Base-by-base conservation (phyloP, 1,140 invertebrate species). In the Nasonia vitripennis region DNA sequence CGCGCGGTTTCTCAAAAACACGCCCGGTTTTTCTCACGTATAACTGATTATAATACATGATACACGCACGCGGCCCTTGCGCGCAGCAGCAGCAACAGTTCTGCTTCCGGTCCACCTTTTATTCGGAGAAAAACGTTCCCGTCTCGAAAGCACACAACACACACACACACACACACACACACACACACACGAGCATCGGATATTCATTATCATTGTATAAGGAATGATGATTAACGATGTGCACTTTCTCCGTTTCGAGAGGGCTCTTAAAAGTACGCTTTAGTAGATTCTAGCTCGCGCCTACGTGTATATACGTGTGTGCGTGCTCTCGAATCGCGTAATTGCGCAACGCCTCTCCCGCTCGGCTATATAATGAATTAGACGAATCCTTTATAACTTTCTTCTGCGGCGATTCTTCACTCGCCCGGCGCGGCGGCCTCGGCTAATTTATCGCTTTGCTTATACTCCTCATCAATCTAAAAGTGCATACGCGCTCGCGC, bases 131-230 rank as follows among this genome's bases (percentile, higher is more conserved):
- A 75, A n/a, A 75, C 12, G 14, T 20, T 20, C 55, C 17, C 20
- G 17, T 1, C 5, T 20, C 20, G 55, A n/a, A 55, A 17, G 51
- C 17, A 55, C 27, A 27, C 27, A 27, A 27, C 27, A 27, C 27
- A 27, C 27, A 27, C 27, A 27, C 27, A 27, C 23, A 27, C 27
- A 27, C 48, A 51, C 48, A 14, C 9, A 14, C 48, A 14, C 48
- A 51, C 2, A 51, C 48, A 51, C 48, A 34, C 31, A 31, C 20
- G 70, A 73, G 34, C 71, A 75, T 75, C 73, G 73, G 37, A n/a
- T 75, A n/a, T 75, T 75, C 73, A 75, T 75, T 75, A 75, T 75
- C 31, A 10, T 75, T 41, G 73, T 41, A 20, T 41, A 74, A 74
- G 45, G 34, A 74, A 41, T 17, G 73, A 74, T 75, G 73, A 75